Base-by-base conservation (phyloP, 1,140 invertebrate species). In the Gryllus bimaculatus region DNA sequence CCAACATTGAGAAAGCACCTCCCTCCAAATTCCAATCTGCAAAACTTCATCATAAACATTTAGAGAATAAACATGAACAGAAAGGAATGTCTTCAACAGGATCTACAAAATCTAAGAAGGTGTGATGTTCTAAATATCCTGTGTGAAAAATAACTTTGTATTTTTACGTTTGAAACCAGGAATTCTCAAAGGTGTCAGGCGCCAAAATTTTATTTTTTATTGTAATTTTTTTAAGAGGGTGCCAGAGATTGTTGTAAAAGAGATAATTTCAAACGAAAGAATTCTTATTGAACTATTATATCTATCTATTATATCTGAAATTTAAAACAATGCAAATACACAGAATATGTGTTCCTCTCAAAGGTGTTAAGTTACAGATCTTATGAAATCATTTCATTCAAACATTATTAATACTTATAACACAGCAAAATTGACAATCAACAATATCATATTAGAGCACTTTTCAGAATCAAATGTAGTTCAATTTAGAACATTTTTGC, bases 61-160 rank as follows among this genome's bases (percentile, higher is more conserved):
- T 48, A n/a, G 78, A 79, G 39, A 49, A 79, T 49, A 79, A 79
- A 39, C 47, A 49, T 8, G 78, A 78, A 21, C 66, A 87, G 77
- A 87, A 86, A 78, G 83, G 78, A 77, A 83, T 80, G 78, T 81
- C 76, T 77, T 75, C 82, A 73, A 80, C 81, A 80, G 81, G 80
- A 47, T 48, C 82, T 47, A 81, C 84, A 77, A 82, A 82, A 78
- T 3, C 78, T 18, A 75, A 79, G 78, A 81, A 81, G 80, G 78
- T 80, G 77, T 78, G 80, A 74, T 6, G 21, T 7, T 8, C 2
- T 74, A 26, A 8, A 48, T 15, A 48, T 26, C 49, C 20, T 66
- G 73, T 54, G 47, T 79, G 73, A 20, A 15, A 3, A 75, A 26
- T 26, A 75, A 47, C 20, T 47, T 75, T 47, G 2, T 47, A 12